Evolutionary conservation across 2,113 vertebrate species (phyloP).

Genomic region (Gymnocephalus cernua): DNA sequence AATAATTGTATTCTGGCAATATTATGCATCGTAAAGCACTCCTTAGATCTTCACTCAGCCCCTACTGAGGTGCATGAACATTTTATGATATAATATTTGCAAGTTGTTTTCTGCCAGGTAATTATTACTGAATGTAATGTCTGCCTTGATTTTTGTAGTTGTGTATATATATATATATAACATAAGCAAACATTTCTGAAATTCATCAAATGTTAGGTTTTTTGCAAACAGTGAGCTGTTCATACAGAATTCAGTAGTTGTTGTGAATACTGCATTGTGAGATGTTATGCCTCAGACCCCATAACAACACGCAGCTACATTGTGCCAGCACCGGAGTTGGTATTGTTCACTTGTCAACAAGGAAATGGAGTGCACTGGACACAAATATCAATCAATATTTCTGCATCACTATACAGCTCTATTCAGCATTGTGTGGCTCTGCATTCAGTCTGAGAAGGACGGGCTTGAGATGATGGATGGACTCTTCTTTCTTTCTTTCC

Average conservation of each 20-base stretch:
- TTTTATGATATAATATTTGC: slow-evolving; percentile 2
- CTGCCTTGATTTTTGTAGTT: background rate
- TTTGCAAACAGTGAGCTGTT: background rate
- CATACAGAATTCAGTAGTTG: background rate
- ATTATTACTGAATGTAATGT: background rate
- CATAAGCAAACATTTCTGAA: background rate
- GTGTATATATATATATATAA: background rate
- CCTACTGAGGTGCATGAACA: slow-evolving; percentile 5
- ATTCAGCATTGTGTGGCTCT: slow-evolving; percentile 41
- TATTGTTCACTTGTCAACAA: slow-evolving; percentile 52
- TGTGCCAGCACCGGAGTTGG: background rate
- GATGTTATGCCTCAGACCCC: background rate
- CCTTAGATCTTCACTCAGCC: slow-evolving; percentile 10
- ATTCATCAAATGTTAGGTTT: background rate
- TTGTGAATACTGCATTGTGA: background rate
- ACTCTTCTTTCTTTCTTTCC: background rate
- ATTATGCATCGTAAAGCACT: slow-evolving; percentile 5
- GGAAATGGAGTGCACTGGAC: slow-evolving; percentile 46
- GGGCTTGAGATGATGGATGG: slow-evolving; percentile 29
- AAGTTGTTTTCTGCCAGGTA: background rate
- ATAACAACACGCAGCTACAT: background rate
- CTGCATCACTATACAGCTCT: slow-evolving; percentile 35
- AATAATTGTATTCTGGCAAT: slow-evolving; percentile 19
- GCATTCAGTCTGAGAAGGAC: slow-evolving; percentile 26
- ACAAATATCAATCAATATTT: slow-evolving; percentile 61